Conservation (phyloP, 2,797 vertebrate species). For the Syngnathus rostellatus region DNA sequence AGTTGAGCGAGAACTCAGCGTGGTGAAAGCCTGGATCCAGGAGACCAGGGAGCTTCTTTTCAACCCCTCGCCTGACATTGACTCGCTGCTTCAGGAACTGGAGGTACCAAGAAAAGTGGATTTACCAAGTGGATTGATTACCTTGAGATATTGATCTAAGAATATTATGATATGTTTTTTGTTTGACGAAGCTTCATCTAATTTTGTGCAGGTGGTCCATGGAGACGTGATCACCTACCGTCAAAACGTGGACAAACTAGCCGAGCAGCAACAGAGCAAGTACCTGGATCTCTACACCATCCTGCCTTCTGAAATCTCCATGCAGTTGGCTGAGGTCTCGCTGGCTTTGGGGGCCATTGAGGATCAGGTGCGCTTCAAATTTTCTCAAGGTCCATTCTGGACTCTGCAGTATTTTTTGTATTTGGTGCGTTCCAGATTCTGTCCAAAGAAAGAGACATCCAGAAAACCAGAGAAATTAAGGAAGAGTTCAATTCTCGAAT, state of each 20-base stretch:
- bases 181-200: not conserved
- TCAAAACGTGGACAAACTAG: conserved; percentile 82
- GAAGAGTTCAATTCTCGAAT: conserved; percentile 81
- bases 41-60: conserved; percentile 86
- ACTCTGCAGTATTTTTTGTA: not conserved
- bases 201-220: conserved; percentile 71
- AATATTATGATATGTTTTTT: not conserved
- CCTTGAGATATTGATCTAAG: too few species aligned
- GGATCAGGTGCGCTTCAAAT: conserved; percentile 75
- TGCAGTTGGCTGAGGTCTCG: conserved; percentile 87
- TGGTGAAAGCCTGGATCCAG: conserved; percentile 88
- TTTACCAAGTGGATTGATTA: not conserved
- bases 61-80: conserved; percentile 81
- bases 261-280: conserved; percentile 90
- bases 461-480: conserved; percentile 79
- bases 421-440: conserved; percentile 73
- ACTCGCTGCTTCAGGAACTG: conserved; percentile 81
- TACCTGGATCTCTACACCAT: conserved; percentile 86
- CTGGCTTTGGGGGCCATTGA: conserved; percentile 81
- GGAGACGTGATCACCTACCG: conserved; percentile 75
- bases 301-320: conserved; percentile 88
- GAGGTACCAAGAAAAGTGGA: conserved; percentile 66
- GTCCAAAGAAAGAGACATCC: conserved; percentile 82
- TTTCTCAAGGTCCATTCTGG: not conserved
- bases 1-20: conserved; percentile 81